phyloP scores from a whole-genome alignment of 1,140 invertebrate genomes.

The Caerostris extrusa region DNA sequence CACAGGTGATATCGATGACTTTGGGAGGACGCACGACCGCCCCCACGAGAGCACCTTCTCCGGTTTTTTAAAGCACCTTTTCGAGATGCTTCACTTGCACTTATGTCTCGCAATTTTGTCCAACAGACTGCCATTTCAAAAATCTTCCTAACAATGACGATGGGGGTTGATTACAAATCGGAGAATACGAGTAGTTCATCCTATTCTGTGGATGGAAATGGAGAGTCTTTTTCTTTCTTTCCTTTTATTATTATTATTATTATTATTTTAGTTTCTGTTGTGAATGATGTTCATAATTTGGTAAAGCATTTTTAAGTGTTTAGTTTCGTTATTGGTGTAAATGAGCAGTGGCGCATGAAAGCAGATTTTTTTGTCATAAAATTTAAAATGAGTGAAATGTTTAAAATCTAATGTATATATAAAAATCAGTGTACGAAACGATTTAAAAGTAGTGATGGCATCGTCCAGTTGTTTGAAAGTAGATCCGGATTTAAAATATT shows the following conservation, averaged over 20 bases:
- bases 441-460: no score
- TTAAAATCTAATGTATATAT: no score
- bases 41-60: constrained; percentile 49
- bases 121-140: neutral
- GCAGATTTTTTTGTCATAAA: neutral
- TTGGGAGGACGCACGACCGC: constrained; percentile 65
- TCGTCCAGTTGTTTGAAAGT: no score
- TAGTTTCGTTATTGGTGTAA: neutral
- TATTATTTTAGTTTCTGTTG: neutral
- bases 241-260: no score
- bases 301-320: neutral
- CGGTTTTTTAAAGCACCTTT: constrained; percentile 36
- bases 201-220: neutral
- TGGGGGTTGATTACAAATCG: no score
- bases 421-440: no score
- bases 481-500: neutral
- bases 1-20: constrained; percentile 68
- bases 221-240: constrained; percentile 19
- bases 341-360: neutral
- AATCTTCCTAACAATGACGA: neutral
- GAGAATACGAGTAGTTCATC: no score
- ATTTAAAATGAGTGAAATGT: no score
- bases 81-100: constrained; percentile 37
- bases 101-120: neutral
- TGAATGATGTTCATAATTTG: neutral